Conservation (phyloP, 2,888 invertebrate species). For the Drosophila falleni region DNA sequence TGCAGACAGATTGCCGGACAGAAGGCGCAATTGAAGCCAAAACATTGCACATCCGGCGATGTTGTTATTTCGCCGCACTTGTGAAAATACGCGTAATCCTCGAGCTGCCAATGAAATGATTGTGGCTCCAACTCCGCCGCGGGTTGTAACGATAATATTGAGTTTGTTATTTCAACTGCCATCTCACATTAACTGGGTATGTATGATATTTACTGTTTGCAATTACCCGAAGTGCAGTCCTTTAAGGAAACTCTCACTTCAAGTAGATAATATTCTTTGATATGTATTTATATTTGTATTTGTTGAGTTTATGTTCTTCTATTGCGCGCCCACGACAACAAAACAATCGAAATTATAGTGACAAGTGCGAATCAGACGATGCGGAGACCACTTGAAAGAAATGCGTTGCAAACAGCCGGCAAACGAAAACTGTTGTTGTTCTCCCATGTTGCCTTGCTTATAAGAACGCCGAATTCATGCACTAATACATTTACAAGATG, state of each 20-base stretch:
- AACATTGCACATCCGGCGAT: constrained; percentile 79
- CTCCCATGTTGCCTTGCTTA: constrained; percentile 48
- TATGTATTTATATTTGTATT: constrained; percentile 13
- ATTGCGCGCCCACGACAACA: constrained; percentile 43
- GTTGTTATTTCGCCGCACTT: constrained; percentile 83
- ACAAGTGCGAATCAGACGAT: constrained; percentile 35
- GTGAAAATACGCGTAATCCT: constrained; percentile 78
- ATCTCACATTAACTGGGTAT: constrained; percentile 35
- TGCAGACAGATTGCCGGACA: constrained; percentile 81
- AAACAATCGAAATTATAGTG: constrained; percentile 28
- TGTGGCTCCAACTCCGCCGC: constrained; percentile 34
- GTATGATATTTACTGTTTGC: neutral
- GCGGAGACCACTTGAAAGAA: constrained; percentile 25
- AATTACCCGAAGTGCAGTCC: constrained; percentile 18
- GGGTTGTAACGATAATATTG: constrained; percentile 52
- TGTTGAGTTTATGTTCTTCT: constrained; percentile 27
- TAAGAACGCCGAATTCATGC: constrained; percentile 52
- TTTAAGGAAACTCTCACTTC: constrained; percentile 27
- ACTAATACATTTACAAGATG: constrained; percentile 15
- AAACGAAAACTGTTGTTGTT: constrained; percentile 60
- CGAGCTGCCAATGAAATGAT: constrained; percentile 72
- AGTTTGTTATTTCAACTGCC: constrained; percentile 51
- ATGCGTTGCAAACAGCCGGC: constrained; percentile 64
- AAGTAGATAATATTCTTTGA: constrained; percentile 15
- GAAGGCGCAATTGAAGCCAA: constrained; percentile 81